A percentile compares a stretch with the other conserved stretches of the same genome.
Evolutionary conservation across 2,113 vertebrate genomes (phyloP).

Genomic region (Psittacus erithacus): DNA sequence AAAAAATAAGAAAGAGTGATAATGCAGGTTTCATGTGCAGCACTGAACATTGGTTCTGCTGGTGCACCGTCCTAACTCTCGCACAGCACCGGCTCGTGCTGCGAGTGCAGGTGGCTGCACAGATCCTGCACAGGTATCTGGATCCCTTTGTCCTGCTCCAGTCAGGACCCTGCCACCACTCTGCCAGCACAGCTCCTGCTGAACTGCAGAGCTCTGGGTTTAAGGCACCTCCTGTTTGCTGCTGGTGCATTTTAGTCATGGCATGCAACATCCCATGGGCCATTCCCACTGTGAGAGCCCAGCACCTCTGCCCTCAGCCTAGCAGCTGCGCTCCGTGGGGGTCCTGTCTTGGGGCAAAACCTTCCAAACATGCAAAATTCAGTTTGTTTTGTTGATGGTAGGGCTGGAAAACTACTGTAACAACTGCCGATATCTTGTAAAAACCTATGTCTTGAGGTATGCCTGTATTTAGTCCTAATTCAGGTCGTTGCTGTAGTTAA

Average conservation of each 20-base stretch:
- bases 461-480: background rate
- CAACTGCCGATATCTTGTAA: background rate
- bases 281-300: fast-evolving
- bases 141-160: background rate
- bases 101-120: background rate
- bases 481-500: background rate
- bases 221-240: background rate
- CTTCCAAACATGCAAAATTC: fast-evolving
- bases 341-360: background rate
- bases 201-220: background rate
- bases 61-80: background rate
- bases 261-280: fast-evolving
- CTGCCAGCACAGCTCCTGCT: too few relatives aligned
- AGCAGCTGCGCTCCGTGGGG: fast-evolving
- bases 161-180: background rate
- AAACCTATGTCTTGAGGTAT: background rate
- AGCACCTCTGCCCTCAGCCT: background rate
- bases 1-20: background rate
- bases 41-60: background rate
- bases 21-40: background rate
- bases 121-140: background rate
- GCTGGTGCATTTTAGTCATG: fast-evolving
- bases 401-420: background rate
- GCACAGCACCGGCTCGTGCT: background rate
- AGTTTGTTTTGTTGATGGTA: background rate